Percentiles rank a stretch among this genome's conserved stretches.
Conservation (phyloP, 2,797 vertebrate genomes). For the Hoplostethus mediterraneus region DNA sequence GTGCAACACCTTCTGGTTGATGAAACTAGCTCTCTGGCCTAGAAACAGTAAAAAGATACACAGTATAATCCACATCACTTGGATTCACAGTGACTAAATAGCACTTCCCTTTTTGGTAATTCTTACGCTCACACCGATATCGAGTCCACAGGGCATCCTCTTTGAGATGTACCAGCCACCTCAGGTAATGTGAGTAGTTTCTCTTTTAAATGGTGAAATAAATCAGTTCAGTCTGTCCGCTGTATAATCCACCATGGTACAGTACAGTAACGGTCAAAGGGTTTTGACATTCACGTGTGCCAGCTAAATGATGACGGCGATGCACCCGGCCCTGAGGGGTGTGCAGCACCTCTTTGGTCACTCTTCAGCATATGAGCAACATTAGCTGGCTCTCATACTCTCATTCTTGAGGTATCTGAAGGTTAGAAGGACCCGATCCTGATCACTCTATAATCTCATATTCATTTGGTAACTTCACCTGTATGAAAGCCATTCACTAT, state of each 20-base stretch:
- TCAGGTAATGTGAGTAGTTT: conserved; percentile 23
- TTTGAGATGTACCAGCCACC: conserved; percentile 73
- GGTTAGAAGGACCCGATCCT: conserved; percentile 3
- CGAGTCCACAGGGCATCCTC: not conserved
- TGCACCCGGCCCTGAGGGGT: not conserved
- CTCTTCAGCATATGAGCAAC: conserved; percentile 27
- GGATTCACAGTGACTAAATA: conserved; percentile 30
- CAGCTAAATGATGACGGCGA: not conserved
- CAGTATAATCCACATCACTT: conserved; percentile 1
- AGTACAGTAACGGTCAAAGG: conserved; percentile 4
- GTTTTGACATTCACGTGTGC: conserved; percentile 50
- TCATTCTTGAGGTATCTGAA: conserved; percentile 49
- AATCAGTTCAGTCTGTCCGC: conserved; percentile 6
- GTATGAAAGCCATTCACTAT: not conserved
- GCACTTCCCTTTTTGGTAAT: conserved; percentile 41
- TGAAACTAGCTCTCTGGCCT: conserved; percentile 17
- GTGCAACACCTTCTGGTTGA: not conserved
- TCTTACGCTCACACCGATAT: not conserved
- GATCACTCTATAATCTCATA: not conserved
- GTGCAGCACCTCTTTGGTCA: conserved; percentile 54
- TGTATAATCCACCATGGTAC: not conserved
- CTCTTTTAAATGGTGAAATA: not conserved
- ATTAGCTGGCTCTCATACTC: conserved; percentile 13
- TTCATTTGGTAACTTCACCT: conserved; percentile 17
- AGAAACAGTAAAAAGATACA: conserved; percentile 12